Conservation (phyloP, 2,888 invertebrate genomes). For the Flexamia atlantica region DNA sequence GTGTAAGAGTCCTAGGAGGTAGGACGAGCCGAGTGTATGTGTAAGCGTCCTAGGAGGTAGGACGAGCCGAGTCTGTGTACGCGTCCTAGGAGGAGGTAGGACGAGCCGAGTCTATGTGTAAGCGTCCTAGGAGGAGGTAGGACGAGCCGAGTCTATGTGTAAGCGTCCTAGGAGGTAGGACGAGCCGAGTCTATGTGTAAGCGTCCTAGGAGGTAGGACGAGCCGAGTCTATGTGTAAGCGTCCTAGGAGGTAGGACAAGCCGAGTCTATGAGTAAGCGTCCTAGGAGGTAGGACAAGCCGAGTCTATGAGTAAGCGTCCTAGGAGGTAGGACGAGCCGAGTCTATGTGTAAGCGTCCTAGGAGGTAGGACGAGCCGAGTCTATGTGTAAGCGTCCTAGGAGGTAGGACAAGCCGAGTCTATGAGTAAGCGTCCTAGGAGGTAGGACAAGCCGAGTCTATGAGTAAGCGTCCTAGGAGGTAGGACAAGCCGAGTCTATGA, state of each 20-base stretch:
- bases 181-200: background rate
- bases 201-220: slow-evolving; percentile 1
- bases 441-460: background rate
- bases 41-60: background rate
- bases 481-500: background rate
- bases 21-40: background rate
- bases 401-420: background rate
- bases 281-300: background rate
- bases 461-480: background rate
- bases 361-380: background rate
- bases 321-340: background rate
- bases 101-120: background rate
- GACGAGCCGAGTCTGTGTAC: background rate
- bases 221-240: background rate
- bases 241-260: background rate
- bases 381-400: background rate
- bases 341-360: background rate
- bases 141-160: background rate
- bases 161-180: background rate
- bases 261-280: background rate
- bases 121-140: background rate
- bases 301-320: background rate
- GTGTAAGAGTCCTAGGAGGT: background rate
- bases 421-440: background rate
- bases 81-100: slow-evolving; percentile 2